Percentiles rank a stretch among this genome's conserved stretches.
Evolutionary conservation across 2,888 invertebrate genomes (phyloP).

Genomic region (Patella ulyssiponensis): DNA sequence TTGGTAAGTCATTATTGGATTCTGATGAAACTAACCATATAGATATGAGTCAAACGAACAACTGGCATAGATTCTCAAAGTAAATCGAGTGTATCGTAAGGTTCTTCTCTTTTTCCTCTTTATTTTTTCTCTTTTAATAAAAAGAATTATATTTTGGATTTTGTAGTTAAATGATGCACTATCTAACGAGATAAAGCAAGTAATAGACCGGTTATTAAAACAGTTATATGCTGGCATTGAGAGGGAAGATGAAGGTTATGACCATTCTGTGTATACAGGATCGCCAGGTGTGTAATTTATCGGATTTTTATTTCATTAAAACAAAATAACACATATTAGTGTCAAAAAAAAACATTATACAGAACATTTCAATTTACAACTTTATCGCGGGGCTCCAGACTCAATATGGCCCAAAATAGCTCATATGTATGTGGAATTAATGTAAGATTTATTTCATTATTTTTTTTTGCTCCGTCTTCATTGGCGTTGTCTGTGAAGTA

Average conservation of each 20-base stretch:
- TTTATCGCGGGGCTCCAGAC: neutral
- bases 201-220: slow-evolving; percentile 41
- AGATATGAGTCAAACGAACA: too few relatives aligned
- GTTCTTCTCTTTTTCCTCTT: neutral
- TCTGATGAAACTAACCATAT: too few relatives aligned
- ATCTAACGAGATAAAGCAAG: slow-evolving; percentile 24
- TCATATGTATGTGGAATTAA: too few relatives aligned
- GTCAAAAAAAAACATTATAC: too few relatives aligned
- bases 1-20: too few relatives aligned
- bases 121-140: neutral
- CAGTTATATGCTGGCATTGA: slow-evolving; percentile 41
- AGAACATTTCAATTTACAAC: too few relatives aligned
- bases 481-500: neutral
- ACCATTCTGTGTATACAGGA: slow-evolving; percentile 84
- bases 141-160: neutral
- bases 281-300: slow-evolving; percentile 74
- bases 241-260: slow-evolving; percentile 64
- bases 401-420: neutral
- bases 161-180: slow-evolving; percentile 25
- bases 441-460: too few relatives aligned
- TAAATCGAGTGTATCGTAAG: too few relatives aligned
- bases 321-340: too few relatives aligned
- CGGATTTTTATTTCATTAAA: too few relatives aligned
- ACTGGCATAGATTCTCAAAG: too few relatives aligned
- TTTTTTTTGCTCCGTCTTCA: too few relatives aligned